A percentile compares a stretch with the other conserved stretches of the same genome.
phyloP scores from a whole-genome alignment of 2,888 invertebrate species.

The Heliconius cydno region DNA sequence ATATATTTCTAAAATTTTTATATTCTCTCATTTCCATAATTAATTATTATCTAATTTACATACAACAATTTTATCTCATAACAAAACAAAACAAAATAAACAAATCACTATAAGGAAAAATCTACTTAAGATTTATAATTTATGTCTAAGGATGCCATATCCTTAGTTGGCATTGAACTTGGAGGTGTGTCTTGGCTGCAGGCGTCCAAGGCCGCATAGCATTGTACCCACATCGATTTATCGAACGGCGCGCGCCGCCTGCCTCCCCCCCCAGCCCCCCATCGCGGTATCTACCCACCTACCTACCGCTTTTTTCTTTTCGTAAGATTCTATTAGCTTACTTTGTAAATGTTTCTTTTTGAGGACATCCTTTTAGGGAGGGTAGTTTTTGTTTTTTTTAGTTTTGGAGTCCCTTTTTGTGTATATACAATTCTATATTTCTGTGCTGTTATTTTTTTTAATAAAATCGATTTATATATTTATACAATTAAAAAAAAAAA shows the following conservation, averaged over 20 bases:
- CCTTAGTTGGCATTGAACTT: slow-evolving; percentile 78
- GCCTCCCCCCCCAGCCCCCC: slow-evolving; percentile 32
- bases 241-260: slow-evolving; percentile 80
- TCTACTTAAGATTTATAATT: slow-evolving; percentile 35
- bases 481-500: no score
- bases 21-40: no score
- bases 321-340: slow-evolving; percentile 44
- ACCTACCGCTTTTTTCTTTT: slow-evolving; percentile 52
- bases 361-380: slow-evolving; percentile 17
- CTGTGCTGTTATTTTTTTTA: no score
- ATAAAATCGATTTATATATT: no score
- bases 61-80: no score
- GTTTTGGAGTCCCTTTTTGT: no score
- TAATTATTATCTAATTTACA: no score
- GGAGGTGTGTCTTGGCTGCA: slow-evolving; percentile 81
- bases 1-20: no score
- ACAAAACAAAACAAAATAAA: background rate
- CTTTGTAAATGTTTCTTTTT: slow-evolving; percentile 36
- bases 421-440: no score
- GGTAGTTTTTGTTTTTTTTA: background rate
- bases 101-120: background rate
- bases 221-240: slow-evolving; percentile 80
- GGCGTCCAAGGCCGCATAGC: slow-evolving; percentile 74
- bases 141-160: slow-evolving; percentile 45
- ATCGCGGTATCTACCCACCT: slow-evolving; percentile 58